Percentiles rank a stretch among this genome's conserved stretches.
Evolutionary conservation across 2,113 vertebrate species (phyloP).

Genomic region (Heterotis niloticus): DNA sequence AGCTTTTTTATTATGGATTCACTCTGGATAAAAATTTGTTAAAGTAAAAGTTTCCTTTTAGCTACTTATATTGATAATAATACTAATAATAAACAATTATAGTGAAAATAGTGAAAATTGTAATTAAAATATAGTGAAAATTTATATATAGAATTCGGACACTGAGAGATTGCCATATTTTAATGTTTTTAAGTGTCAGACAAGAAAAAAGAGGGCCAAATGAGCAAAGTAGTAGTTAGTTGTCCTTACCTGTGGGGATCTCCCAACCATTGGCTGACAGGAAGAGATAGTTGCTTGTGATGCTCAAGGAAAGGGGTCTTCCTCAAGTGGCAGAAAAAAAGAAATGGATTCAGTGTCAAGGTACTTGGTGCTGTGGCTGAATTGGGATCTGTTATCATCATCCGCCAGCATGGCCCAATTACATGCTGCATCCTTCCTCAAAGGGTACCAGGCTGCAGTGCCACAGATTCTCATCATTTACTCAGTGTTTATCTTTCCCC

Average conservation of each 20-base stretch:
- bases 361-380: background rate
- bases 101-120: too few relatives aligned
- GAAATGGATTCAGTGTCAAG: background rate
- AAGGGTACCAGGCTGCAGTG: background rate
- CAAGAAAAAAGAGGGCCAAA: too few relatives aligned
- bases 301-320: background rate
- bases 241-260: background rate
- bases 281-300: background rate
- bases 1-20: too few relatives aligned
- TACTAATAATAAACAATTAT: too few relatives aligned
- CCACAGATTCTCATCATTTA: background rate
- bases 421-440: background rate
- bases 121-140: too few relatives aligned
- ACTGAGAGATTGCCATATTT: too few relatives aligned
- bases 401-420: constrained; percentile 2
- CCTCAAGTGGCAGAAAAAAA: background rate
- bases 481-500: background rate
- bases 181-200: too few relatives aligned
- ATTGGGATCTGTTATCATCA: background rate
- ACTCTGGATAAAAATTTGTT: too few relatives aligned
- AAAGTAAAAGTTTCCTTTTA: too few relatives aligned
- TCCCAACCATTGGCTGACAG: background rate
- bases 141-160: too few relatives aligned
- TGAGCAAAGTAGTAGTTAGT: background rate
- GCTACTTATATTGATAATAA: too few relatives aligned